Evolutionary conservation across 2,888 invertebrate genomes (phyloP).

Genomic region (Caprella mutica): DNA sequence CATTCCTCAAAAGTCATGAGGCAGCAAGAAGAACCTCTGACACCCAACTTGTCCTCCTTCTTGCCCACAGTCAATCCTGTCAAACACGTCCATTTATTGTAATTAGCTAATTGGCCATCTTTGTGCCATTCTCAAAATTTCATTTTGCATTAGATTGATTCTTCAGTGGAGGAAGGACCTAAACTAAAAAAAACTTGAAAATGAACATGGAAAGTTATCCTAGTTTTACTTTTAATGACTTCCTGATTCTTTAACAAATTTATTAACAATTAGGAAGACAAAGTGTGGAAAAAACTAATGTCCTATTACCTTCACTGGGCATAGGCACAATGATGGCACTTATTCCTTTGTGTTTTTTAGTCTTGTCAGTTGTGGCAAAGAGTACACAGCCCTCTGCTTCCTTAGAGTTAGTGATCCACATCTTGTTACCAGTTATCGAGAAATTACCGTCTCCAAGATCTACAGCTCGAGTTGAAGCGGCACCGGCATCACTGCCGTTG

Average conservation of each 20-base stretch:
- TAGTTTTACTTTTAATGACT: no score
- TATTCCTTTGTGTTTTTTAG: conserved; percentile 60
- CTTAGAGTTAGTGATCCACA: conserved; percentile 89
- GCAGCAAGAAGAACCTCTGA: conserved; percentile 73
- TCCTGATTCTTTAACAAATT: no score
- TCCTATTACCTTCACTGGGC: conserved; percentile 50
- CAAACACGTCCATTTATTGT: background rate
- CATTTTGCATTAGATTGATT: no score
- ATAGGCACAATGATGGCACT: conserved; percentile 82
- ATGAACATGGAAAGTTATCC: no score
- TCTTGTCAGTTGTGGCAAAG: conserved; percentile 82
- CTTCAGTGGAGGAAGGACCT: no score
- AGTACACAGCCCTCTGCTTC: conserved; percentile 69
- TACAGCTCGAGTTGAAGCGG: conserved; percentile 76
- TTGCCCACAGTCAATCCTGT: conserved; percentile 63
- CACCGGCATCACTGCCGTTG: conserved; percentile 92
- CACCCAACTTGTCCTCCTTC: conserved; percentile 87
- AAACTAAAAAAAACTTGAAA: no score
- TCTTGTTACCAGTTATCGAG: conserved; percentile 74
- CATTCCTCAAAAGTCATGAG: conserved; percentile 88
- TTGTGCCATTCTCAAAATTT: no score
- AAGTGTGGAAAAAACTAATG: no score
- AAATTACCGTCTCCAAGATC: conserved; percentile 54
- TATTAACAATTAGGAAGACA: no score
- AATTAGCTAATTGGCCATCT: no score